A percentile compares a stretch with the other conserved stretches of the same genome.
phyloP scores from a whole-genome alignment of 2,113 vertebrate genomes.

The Balaenoptera acutorostrata region DNA sequence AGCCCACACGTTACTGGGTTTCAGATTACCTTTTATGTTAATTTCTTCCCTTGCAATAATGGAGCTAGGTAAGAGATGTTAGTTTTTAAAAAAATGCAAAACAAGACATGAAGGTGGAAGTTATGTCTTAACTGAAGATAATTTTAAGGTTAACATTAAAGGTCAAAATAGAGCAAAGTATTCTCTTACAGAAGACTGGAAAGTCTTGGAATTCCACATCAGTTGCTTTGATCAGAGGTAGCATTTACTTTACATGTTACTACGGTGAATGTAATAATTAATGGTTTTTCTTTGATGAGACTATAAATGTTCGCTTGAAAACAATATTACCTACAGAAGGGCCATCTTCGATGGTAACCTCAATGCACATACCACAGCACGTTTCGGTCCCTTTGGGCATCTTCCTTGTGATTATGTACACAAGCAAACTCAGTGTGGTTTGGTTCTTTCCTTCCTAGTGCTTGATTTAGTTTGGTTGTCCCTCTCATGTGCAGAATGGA shows the following conservation, averaged over 20 bases:
- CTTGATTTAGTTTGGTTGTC: constrained; percentile 14
- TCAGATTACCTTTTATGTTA: not conserved
- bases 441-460: not conserved
- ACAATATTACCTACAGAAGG: not conserved
- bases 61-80: not conserved
- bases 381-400: not conserved
- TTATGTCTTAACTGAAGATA: not conserved
- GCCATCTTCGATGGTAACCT: not conserved
- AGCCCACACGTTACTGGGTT: not conserved
- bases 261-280: constrained; percentile 23
- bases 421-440: not conserved
- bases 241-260: constrained; percentile 48
- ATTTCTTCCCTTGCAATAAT: not conserved
- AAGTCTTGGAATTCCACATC: not conserved
- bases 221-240: constrained; percentile 55
- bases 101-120: not conserved
- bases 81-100: not conserved
- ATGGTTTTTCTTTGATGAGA: constrained; percentile 7
- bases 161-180: not conserved
- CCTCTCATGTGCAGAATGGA: constrained; percentile 23
- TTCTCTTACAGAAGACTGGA: not conserved
- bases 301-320: constrained; percentile 42
- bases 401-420: constrained; percentile 34
- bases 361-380: not conserved
- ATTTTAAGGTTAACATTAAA: not conserved